phyloP scores from a whole-genome alignment of 1,140 invertebrate genomes.

The Drosophila insularis region DNA sequence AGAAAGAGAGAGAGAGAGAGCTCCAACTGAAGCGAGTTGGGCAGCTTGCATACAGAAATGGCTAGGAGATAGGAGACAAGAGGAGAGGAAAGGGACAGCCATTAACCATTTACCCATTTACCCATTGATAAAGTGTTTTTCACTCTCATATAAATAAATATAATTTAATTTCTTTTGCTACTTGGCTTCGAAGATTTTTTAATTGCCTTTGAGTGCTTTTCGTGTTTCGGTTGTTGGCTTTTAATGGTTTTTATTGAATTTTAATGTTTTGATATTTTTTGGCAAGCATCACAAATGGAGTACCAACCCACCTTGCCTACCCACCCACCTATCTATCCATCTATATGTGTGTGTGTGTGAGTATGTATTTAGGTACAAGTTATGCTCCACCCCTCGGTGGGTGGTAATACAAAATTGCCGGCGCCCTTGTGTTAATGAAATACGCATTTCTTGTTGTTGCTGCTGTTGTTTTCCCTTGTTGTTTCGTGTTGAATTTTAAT shows the following conservation, averaged over 20 bases:
- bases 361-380: conserved; percentile 19
- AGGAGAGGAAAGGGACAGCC: not conserved
- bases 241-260: conserved; percentile 78
- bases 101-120: conserved; percentile 46
- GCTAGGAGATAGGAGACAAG: conserved; percentile 16
- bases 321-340: conserved; percentile 17
- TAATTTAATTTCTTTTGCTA: conserved; percentile 64
- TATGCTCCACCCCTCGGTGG: conserved; percentile 43
- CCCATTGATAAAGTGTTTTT: conserved; percentile 66
- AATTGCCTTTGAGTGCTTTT: conserved; percentile 77
- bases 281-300: conserved; percentile 28
- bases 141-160: conserved; percentile 65
- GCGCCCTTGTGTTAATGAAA: conserved; percentile 72
- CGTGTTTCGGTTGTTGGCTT: conserved; percentile 61
- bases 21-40: not conserved
- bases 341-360: no score
- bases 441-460: conserved; percentile 43
- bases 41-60: not conserved
- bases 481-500: conserved; percentile 61
- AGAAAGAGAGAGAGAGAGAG: not conserved
- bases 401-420: conserved; percentile 71
- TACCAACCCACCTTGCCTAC: conserved; percentile 4
- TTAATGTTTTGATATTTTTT: conserved; percentile 77
- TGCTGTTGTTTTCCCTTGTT: conserved; percentile 7
- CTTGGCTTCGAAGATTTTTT: conserved; percentile 71